Base-by-base conservation (phyloP, 2,888 invertebrate species). In the Girardia tigrina region DNA sequence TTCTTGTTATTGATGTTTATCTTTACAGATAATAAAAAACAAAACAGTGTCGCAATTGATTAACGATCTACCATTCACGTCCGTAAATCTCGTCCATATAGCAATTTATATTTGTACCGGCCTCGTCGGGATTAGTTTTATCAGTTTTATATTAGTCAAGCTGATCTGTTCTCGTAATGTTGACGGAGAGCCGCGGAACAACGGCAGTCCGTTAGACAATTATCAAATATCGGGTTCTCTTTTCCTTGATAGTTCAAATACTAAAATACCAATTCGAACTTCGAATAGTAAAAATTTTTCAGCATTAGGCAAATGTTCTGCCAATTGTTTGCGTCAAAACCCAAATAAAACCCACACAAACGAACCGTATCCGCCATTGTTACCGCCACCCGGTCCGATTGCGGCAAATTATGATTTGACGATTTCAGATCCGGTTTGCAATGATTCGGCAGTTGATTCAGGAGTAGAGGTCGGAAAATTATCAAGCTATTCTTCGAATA, bases 271-370 rank as follows among this genome's bases (percentile, higher is more conserved):
- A 56, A n/a, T 56, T 4, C n/a, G 56, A 56, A 2, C 56, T 20
- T 56, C 56, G 4, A 56, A 56, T n/a, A 56, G n/a, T 56, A 56
- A 56, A 56, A 56, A 56, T n/a, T 56, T 56, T 56, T 56, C 56
- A n/a, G 56, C n/a, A n/a, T 56, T 56, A 16, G 56, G 56, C 4
- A 56, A 56, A 16, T 56, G 56, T 23, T 56, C 56, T 6, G 23
- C 56, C 4, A 56, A 56, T 16, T 56, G 56, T n/a, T 56, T 56
- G 56, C 4, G 56, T 20, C 56, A 56, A 56, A 56, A 56, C n/a
- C n/a, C 56, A 2, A 56, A 56, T 23, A 56, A 56, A 56, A 56
- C 4, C n/a, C 56, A 56, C n/a, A 56, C 6, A 6, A 56, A 56
- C 23, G 56, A 56, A 56, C 56, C 56, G 23, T 56, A 56, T 56